phyloP scores from a whole-genome alignment of 1,140 invertebrate genomes.

The Papilio aristodemus region DNA sequence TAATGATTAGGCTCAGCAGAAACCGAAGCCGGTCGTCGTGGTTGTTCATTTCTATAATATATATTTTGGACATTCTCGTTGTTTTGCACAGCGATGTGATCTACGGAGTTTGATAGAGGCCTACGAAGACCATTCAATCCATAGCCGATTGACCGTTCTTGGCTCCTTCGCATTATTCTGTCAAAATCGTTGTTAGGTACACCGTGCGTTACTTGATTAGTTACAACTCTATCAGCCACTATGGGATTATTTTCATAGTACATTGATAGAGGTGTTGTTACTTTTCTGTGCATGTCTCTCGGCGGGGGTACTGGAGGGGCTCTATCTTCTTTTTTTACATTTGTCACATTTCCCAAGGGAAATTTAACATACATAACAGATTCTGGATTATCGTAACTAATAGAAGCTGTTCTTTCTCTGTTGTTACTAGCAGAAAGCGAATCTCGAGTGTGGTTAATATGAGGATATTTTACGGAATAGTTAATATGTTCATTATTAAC shows the following conservation, averaged over 20 bases:
- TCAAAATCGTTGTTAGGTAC: slow-evolving; percentile 76
- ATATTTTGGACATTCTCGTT: slow-evolving; percentile 65
- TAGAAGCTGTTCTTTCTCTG: slow-evolving; percentile 62
- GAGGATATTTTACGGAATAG: slow-evolving; percentile 75
- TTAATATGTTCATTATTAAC: slow-evolving; percentile 80
- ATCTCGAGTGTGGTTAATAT: slow-evolving; percentile 63
- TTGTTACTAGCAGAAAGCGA: slow-evolving; percentile 60
- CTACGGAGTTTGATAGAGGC: slow-evolving; percentile 81
- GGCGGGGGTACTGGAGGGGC: slow-evolving; percentile 86
- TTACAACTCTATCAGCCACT: slow-evolving; percentile 52
- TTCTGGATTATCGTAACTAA: slow-evolving; percentile 66
- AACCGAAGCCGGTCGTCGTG: slow-evolving; percentile 80
- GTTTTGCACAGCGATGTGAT: slow-evolving; percentile 80
- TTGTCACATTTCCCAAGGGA: slow-evolving; percentile 74
- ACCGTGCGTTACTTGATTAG: slow-evolving; percentile 53
- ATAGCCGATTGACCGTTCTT: slow-evolving; percentile 62
- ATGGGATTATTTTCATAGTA: slow-evolving; percentile 75
- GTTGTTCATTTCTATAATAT: slow-evolving; percentile 65
- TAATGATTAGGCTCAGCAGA: slow-evolving; percentile 80
- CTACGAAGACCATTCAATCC: slow-evolving; percentile 65
- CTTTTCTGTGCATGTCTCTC: slow-evolving; percentile 83
- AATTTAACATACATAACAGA: slow-evolving; percentile 78
- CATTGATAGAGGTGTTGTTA: slow-evolving; percentile 76
- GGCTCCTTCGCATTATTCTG: slow-evolving; percentile 74
- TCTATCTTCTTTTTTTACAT: slow-evolving; percentile 68